These are phyloP conservation scores for Uropetala carovei DNA, from an alignment of 2,888 invertebrate genomes.

Conservation along the genomic window DNA sequence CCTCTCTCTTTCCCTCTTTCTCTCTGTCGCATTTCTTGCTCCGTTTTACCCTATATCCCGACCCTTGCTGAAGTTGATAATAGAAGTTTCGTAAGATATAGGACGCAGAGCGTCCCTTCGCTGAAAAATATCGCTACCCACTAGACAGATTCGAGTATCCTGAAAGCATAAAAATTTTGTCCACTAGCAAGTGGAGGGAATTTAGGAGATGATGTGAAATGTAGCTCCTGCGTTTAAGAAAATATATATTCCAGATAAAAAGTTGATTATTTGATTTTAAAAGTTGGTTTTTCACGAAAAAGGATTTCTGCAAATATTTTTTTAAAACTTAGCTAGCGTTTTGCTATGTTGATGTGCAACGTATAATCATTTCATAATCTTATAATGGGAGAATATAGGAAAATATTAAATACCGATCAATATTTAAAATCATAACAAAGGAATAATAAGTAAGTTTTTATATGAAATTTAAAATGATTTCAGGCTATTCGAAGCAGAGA, in stretches of 20 bases:
- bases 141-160: slow-evolving; percentile 6
- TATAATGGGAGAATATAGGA: neutral
- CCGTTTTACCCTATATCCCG: neutral
- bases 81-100: slow-evolving; percentile 18
- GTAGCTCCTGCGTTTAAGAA: too few relatives aligned
- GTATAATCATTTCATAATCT: too few relatives aligned
- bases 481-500: too few relatives aligned
- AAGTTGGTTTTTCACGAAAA: neutral
- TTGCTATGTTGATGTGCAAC: neutral
- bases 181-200: slow-evolving; percentile 42
- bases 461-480: too few relatives aligned
- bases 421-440: neutral
- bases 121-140: slow-evolving; percentile 36
- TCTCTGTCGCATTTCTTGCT: neutral
- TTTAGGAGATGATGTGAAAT: neutral
- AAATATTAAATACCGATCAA: neutral
- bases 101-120: slow-evolving; percentile 23
- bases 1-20: slow-evolving; percentile 4
- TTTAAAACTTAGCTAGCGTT: neutral
- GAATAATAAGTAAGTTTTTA: neutral
- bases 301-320: neutral
- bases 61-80: slow-evolving; percentile 43
- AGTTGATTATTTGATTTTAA: neutral
- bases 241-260: too few relatives aligned
- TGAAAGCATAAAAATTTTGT: slow-evolving; percentile 33